These are phyloP conservation scores for Cerastis rubricosa DNA, from an alignment of 2,888 invertebrate species.

Conservation along the genomic window DNA sequence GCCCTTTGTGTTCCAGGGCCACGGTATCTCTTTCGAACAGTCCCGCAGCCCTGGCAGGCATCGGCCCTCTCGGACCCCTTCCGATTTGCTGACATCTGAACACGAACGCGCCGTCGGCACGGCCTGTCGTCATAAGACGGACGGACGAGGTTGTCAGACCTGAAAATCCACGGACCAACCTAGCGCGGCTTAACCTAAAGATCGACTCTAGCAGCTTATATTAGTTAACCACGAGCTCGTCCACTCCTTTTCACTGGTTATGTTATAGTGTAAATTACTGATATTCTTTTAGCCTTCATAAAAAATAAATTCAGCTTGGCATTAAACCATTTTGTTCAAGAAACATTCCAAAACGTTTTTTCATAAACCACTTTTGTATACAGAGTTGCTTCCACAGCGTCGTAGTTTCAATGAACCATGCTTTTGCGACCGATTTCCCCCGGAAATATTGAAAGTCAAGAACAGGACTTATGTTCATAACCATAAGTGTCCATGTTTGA, in stretches of 20 bases:
- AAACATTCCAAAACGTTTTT: conserved; percentile 1
- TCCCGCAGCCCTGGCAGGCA: too few relatives aligned
- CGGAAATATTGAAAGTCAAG: conserved; percentile 31
- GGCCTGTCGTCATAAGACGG: too few relatives aligned
- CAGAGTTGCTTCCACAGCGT: conserved; percentile 42
- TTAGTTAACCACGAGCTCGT: too few relatives aligned
- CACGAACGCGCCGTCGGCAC: too few relatives aligned
- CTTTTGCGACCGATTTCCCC: conserved; percentile 47
- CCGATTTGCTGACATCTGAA: too few relatives aligned
- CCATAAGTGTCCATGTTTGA: conserved; percentile 57
- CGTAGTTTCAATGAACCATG: conserved; percentile 46
- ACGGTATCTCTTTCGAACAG: too few relatives aligned
- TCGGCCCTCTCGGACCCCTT: too few relatives aligned
- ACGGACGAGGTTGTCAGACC: too few relatives aligned
- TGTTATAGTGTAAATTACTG: neutral
- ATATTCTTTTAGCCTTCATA: neutral
- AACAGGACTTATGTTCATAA: conserved; percentile 48
- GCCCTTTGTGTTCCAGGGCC: too few relatives aligned
- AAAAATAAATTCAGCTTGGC: neutral
- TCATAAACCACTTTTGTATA: conserved; percentile 54
- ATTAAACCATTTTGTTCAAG: neutral
- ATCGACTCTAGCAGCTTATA: too few relatives aligned
- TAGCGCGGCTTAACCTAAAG: too few relatives aligned
- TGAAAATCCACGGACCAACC: too few relatives aligned
- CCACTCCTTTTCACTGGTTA: neutral